Evolutionary conservation across 1,140 invertebrate species (phyloP).

Genomic region (Diachasmimorpha longicaudata): DNA sequence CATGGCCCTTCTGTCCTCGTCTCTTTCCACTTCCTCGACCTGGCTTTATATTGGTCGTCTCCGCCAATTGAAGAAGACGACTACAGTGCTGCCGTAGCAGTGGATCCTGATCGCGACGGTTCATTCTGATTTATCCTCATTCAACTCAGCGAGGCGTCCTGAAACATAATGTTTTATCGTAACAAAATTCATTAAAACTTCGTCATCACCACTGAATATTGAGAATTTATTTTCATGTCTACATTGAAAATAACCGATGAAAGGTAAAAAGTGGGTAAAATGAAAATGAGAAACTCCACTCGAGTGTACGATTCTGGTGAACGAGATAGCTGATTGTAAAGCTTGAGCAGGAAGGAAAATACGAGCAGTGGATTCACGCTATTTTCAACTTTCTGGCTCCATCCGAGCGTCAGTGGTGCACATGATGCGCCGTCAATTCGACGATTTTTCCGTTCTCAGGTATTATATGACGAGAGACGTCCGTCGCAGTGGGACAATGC

Average conservation of each 20-base stretch:
- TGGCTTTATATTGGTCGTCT: conserved; percentile 56
- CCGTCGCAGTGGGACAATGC: conserved; percentile 8
- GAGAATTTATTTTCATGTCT: background rate
- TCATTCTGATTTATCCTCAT: conserved; percentile 52
- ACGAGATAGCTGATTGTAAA: background rate
- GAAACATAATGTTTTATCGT: conserved; percentile 26
- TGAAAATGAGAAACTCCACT: too few species aligned
- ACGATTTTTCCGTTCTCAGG: background rate
- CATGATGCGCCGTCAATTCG: background rate
- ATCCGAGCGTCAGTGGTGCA: background rate
- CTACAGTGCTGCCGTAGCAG: conserved; percentile 57
- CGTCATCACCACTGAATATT: background rate
- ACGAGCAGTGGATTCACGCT: background rate
- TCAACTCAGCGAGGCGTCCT: conserved; percentile 45
- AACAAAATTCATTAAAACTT: background rate
- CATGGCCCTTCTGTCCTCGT: conserved; percentile 49
- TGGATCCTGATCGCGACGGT: conserved; percentile 51
- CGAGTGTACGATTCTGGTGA: background rate
- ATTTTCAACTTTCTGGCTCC: background rate
- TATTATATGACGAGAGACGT: background rate
- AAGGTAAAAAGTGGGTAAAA: background rate
- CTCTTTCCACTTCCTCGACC: conserved; percentile 55
- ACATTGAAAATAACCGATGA: background rate
- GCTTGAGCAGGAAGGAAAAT: background rate
- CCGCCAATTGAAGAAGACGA: conserved; percentile 58